These are phyloP conservation scores for Dasysyrphus albostriatus DNA, from an alignment of 2,888 invertebrate genomes.

Conservation along the genomic window DNA sequence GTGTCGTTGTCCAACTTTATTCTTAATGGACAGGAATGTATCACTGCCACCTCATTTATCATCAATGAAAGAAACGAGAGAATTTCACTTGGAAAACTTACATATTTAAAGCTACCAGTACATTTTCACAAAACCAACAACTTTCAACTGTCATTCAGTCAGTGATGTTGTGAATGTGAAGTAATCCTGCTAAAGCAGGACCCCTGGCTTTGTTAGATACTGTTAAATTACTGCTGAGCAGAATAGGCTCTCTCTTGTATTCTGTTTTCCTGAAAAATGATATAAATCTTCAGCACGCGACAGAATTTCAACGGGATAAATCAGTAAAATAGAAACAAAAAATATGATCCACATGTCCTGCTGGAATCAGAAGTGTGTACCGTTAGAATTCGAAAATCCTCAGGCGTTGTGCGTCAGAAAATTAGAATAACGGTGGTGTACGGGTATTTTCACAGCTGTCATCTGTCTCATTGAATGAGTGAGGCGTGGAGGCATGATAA, in stretches of 20 bases:
- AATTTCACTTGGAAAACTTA: conserved; percentile 26
- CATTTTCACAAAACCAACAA: conserved; percentile 19
- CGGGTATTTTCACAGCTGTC: conserved; percentile 75
- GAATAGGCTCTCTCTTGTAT: not conserved
- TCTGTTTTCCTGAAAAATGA: conserved; percentile 36
- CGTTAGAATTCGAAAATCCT: conserved; percentile 28
- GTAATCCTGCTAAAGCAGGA: conserved; percentile 44
- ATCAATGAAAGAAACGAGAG: conserved; percentile 31
- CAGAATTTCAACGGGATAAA: conserved; percentile 70
- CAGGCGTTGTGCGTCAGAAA: conserved; percentile 32
- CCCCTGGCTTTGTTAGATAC: not conserved
- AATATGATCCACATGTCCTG: conserved; percentile 73
- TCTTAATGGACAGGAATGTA: conserved; percentile 60
- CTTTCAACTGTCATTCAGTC: conserved; percentile 44
- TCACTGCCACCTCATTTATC: conserved; percentile 66
- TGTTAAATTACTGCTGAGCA: not conserved
- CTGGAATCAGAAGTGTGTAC: conserved; percentile 40
- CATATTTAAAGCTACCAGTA: not conserved
- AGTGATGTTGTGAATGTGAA: conserved; percentile 3
- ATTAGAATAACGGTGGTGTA: conserved; percentile 52
- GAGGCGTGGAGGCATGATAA: conserved; percentile 70
- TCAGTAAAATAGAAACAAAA: conserved; percentile 66
- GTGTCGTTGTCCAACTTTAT: conserved; percentile 46
- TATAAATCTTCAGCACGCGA: conserved; percentile 73
- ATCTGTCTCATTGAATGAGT: conserved; percentile 69